These are phyloP conservation scores for Hyposoter dolosus DNA, from an alignment of 2,888 invertebrate species.

Conservation along the genomic window DNA sequence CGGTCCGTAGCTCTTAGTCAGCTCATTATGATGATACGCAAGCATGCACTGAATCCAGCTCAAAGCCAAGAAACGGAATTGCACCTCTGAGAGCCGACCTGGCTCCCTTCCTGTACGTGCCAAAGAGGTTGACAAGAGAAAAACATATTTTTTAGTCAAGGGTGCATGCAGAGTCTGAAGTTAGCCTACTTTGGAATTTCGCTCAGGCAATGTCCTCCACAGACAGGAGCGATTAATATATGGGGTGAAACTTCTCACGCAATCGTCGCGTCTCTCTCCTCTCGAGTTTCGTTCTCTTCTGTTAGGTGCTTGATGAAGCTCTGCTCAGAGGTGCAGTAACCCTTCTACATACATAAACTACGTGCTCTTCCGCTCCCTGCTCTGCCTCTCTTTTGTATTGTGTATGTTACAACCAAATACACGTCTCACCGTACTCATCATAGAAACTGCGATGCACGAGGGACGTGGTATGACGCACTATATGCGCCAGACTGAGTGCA, in stretches of 20 bases:
- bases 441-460: conserved; percentile 40
- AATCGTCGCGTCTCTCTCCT: conserved; percentile 37
- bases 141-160: not conserved
- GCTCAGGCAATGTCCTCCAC: not conserved
- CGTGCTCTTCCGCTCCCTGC: conserved; percentile 3
- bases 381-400: conserved; percentile 2
- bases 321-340: conserved; percentile 50
- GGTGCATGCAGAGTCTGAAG: not conserved
- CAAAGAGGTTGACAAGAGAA: not conserved
- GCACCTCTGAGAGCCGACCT: not conserved
- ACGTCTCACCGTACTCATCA: conserved; percentile 13
- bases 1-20: too few relatives aligned
- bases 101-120: not conserved
- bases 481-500: conserved; percentile 10
- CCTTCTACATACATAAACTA: conserved; percentile 18
- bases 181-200: conserved; percentile 9
- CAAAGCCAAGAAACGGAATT: not conserved
- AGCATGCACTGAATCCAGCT: not conserved
- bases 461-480: conserved; percentile 30
- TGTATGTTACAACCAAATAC: conserved; percentile 24
- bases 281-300: conserved; percentile 25
- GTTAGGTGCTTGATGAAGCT: conserved; percentile 51
- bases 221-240: conserved; percentile 31
- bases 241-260: conserved; percentile 32
- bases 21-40: not conserved